phyloP scores from a whole-genome alignment of 2,797 vertebrate genomes.

The Melanotaenia parkinsoni region DNA sequence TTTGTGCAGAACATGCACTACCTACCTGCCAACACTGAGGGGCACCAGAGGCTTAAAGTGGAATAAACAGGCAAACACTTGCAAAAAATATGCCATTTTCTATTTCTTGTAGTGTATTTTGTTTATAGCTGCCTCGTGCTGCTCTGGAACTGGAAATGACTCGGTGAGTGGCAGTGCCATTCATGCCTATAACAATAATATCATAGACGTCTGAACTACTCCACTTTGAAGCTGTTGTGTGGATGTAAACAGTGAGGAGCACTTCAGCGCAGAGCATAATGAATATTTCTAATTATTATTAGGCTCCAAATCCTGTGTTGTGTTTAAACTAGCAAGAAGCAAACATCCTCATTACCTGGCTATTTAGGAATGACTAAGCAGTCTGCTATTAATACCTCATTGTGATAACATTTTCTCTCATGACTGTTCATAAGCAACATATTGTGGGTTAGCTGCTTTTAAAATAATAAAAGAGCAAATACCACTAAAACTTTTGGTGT shows the following conservation, averaged over 20 bases:
- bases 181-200: not conserved
- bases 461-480: not conserved
- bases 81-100: not conserved
- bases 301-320: not conserved
- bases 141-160: not conserved
- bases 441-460: not conserved
- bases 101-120: not conserved
- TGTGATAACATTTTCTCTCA: not conserved
- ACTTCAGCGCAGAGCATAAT: not conserved
- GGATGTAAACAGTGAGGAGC: too few species aligned
- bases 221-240: not conserved
- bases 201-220: not conserved
- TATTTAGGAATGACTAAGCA: not conserved
- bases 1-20: conserved; percentile 29
- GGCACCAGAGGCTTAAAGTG: conserved; percentile 45
- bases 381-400: not conserved
- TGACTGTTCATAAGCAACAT: not conserved
- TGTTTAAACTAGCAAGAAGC: not conserved
- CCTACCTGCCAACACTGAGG: conserved; percentile 17
- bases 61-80: not conserved
- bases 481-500: not conserved
- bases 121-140: not conserved
- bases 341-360: not conserved
- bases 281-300: not conserved
- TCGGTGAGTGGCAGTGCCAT: not conserved